phyloP scores from a whole-genome alignment of 1,140 invertebrate species.

The Drosophila pseudoobscura region DNA sequence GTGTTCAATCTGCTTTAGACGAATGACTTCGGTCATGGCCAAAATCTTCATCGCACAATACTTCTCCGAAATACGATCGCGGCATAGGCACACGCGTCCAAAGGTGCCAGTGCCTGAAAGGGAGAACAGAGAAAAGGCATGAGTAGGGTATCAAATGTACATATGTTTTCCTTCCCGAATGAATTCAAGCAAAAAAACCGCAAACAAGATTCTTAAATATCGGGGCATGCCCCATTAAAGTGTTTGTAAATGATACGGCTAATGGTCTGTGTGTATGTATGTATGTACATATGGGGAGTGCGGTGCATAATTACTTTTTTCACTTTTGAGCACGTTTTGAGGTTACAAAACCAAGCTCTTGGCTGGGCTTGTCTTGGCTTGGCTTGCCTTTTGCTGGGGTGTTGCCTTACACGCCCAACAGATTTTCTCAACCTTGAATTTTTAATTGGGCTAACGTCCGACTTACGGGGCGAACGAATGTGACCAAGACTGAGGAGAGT shows the following conservation, averaged over 20 bases:
- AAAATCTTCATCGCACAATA: constrained; percentile 96
- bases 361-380: not conserved
- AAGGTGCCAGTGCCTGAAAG: constrained; percentile 96
- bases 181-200: constrained; percentile 35
- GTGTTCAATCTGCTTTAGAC: constrained; percentile 96
- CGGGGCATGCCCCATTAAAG: constrained; percentile 53
- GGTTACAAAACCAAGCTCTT: constrained; percentile 52
- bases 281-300: not conserved
- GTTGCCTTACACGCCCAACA: constrained; percentile 53
- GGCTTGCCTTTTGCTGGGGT: constrained; percentile 3
- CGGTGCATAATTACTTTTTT: constrained; percentile 65
- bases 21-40: constrained; percentile 94
- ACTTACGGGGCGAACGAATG: constrained; percentile 16
- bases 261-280: constrained; percentile 24
- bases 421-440: constrained; percentile 77
- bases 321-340: constrained; percentile 73
- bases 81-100: constrained; percentile 93
- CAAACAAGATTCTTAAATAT: constrained; percentile 43
- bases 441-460: constrained; percentile 71
- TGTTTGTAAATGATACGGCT: constrained; percentile 56
- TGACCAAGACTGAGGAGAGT: constrained; percentile 10
- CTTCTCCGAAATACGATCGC: constrained; percentile 90
- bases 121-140: constrained; percentile 15
- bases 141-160: constrained; percentile 32
- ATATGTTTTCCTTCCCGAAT: constrained; percentile 6